Conservation (phyloP, 2,113 vertebrate genomes). For the Galbula dea region DNA sequence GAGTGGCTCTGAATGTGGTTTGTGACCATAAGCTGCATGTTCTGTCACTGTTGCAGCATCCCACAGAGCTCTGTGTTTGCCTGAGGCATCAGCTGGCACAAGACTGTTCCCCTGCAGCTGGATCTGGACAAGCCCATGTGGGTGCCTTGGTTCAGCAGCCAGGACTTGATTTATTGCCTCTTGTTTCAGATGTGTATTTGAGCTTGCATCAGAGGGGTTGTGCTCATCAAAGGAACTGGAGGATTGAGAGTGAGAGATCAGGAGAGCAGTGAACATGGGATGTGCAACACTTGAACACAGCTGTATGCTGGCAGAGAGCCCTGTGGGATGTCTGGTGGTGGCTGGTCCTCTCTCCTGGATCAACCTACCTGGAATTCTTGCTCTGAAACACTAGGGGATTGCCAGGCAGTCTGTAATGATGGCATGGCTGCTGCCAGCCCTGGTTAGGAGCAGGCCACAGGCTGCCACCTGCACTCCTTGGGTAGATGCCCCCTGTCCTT, state of each 20-base stretch:
- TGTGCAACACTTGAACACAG: not conserved
- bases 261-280: not conserved
- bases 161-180: not conserved
- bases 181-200: not conserved
- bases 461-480: not conserved
- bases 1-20: not conserved
- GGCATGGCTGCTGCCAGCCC: not conserved
- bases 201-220: not conserved
- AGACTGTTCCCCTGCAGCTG: not conserved
- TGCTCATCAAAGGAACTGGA: not conserved
- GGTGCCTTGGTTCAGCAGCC: not conserved
- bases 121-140: too few species aligned
- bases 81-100: not conserved
- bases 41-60: not conserved
- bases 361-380: not conserved
- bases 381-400: rapidly evolving
- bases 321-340: not conserved
- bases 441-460: not conserved
- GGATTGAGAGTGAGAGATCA: not conserved
- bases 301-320: not conserved
- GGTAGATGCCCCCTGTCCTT: not conserved
- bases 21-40: not conserved
- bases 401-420: not conserved
- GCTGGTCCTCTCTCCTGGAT: not conserved
- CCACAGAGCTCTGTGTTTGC: not conserved